Conservation (phyloP, 2,888 invertebrate species). For the Ochropacha duplaris region DNA sequence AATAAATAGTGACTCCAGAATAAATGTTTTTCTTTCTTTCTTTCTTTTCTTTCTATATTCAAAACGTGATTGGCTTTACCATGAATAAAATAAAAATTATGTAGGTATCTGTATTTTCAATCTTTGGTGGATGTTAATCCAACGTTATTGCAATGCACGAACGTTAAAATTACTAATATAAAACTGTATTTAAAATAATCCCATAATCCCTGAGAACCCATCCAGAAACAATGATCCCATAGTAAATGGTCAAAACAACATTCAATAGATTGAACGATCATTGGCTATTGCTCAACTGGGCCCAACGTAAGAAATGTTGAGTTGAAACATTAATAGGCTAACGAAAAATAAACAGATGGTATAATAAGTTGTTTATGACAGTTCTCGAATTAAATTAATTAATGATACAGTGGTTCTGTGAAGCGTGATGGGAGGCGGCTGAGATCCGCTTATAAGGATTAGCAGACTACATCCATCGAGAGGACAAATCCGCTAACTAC, state of each 20-base stretch:
- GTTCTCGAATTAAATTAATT: neutral
- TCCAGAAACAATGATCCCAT: neutral
- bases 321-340: constrained; percentile 5
- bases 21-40: too few relatives aligned
- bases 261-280: constrained; percentile 2
- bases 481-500: constrained; percentile 35
- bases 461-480: constrained; percentile 37
- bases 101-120: too few relatives aligned
- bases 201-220: neutral
- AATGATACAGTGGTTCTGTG: neutral
- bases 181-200: neutral
- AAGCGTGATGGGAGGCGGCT: constrained; percentile 1
- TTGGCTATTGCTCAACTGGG: neutral
- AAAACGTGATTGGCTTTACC: too few relatives aligned
- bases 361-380: neutral
- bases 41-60: too few relatives aligned
- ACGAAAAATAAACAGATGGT: constrained; percentile 4
- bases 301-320: neutral
- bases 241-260: too few relatives aligned
- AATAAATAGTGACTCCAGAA: too few relatives aligned
- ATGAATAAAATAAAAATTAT: too few relatives aligned
- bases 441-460: constrained; percentile 29
- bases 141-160: too few relatives aligned
- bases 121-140: too few relatives aligned
- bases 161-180: too few relatives aligned